Base-by-base conservation (phyloP, 2,888 invertebrate genomes). In the Orthosia gracilis region DNA sequence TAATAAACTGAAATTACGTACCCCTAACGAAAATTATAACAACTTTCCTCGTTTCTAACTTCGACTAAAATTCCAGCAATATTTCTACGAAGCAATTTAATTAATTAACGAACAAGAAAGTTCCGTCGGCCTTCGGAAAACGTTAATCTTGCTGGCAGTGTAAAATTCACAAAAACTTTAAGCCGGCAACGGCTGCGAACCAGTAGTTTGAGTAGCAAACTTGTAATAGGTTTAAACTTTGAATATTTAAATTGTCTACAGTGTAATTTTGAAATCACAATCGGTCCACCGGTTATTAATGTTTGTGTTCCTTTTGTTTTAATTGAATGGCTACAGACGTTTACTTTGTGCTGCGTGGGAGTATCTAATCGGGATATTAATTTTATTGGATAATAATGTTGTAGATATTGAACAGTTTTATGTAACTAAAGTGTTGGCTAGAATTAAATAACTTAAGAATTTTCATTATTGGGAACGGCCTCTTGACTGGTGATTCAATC, bases 91-190 rank as follows among this genome's bases (percentile, higher is more conserved):
- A 87, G 76, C 85, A 83, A 89, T 92, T 93, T 91, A 92, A 94
- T 94, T 94, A 95, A 94, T 94, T 91, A 93, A 91, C 74, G 79
- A 78, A 78, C 88, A 85, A 87, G 89, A 89, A 94, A 94, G 85
- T 93, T 92, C 74, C 71, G 80, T 78, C 87, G 87, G 87, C 88
- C 89, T 89, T 87, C 85, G 89, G 87, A 87, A 91, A 87, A 86
- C 78, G 91, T 89, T 88, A 89, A 93, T 94, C 93, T 92, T 87
- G 88, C 88, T 86, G 85, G 85, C 93, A 90, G 91, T 90, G 91
- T 91, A 93, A 95, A 95, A 95, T 94, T 95, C 89, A 92, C 93
- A 94, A 95, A 95, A 95, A 94, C 94, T 95, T 95, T 92, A 92
- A 94, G 92, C 85, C 90, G 84, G 45, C 81, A 71, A 81, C 82